Evolutionary conservation across 1,140 invertebrate genomes (phyloP).

Genomic region (Parasteatoda tepidariorum): DNA sequence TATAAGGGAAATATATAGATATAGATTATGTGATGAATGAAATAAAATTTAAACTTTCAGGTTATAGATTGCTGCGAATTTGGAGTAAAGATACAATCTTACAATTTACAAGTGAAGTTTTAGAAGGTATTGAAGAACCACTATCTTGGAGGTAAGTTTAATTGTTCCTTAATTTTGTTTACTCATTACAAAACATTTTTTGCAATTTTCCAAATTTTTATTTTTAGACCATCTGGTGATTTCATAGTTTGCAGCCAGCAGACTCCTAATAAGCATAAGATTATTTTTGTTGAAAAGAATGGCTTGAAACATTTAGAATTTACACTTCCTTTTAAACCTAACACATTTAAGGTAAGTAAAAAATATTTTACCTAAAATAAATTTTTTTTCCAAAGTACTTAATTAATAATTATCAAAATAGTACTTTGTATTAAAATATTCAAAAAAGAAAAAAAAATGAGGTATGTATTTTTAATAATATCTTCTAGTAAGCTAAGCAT

Average conservation of each 20-base stretch:
- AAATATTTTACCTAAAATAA: too few species aligned
- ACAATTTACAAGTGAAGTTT: slow-evolving; percentile 78
- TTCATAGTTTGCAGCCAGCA: slow-evolving; percentile 80
- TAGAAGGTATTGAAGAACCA: slow-evolving; percentile 76
- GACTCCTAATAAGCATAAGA: slow-evolving; percentile 75
- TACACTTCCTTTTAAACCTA: slow-evolving; percentile 74
- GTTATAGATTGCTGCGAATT: slow-evolving; percentile 76
- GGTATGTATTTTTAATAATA: too few species aligned
- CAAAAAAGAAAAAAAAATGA: too few species aligned
- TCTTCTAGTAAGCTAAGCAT: too few species aligned
- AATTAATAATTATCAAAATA: too few species aligned
- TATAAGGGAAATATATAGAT: too few species aligned
- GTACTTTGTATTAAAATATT: too few species aligned
- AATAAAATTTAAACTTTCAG: too few species aligned
- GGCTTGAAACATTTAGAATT: slow-evolving; percentile 89
- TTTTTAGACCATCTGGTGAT: slow-evolving; percentile 76
- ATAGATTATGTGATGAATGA: too few species aligned
- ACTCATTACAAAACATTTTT: too few species aligned
- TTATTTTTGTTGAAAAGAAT: slow-evolving; percentile 92
- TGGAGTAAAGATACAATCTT: slow-evolving; percentile 79
- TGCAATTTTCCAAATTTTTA: neutral
- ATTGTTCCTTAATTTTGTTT: too few species aligned
- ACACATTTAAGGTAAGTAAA: slow-evolving; percentile 61
- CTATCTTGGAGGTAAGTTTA: slow-evolving; percentile 76
- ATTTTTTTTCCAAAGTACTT: too few species aligned